These are phyloP conservation scores for Amphipyra tragopoginis DNA, from an alignment of 2,888 invertebrate genomes.

Conservation along the genomic window DNA sequence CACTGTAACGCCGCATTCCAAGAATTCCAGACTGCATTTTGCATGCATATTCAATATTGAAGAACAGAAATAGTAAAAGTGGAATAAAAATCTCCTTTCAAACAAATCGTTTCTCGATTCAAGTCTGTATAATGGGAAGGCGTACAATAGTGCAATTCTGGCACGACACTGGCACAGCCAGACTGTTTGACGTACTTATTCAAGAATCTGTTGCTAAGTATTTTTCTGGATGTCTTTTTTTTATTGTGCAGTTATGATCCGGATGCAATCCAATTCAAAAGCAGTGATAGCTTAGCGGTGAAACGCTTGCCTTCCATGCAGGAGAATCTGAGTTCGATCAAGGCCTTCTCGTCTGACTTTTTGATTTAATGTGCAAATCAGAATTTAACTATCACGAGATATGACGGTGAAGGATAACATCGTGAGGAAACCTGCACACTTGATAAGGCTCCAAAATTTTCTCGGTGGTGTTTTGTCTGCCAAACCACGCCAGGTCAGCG, in stretches of 20 bases:
- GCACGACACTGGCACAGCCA: slow-evolving; percentile 31
- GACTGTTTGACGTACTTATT: slow-evolving; percentile 35
- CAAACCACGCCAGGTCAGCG: too few species aligned
- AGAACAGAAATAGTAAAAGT: slow-evolving; percentile 47
- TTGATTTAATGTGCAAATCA: too few species aligned
- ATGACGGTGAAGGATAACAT: too few species aligned
- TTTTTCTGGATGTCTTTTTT: slow-evolving; percentile 17
- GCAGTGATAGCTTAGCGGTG: too few species aligned
- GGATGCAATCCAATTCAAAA: too few species aligned
- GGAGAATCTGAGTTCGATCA: too few species aligned
- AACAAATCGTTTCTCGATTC: slow-evolving; percentile 60
- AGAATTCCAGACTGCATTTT: slow-evolving; percentile 41
- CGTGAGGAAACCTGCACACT: too few species aligned
- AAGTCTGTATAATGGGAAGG: slow-evolving; percentile 49
- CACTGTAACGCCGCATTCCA: slow-evolving; percentile 36
- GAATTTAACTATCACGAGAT: too few species aligned
- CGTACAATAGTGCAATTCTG: slow-evolving; percentile 55
- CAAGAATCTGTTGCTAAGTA: slow-evolving; percentile 30
- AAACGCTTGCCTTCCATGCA: too few species aligned
- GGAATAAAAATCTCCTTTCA: slow-evolving; percentile 57
- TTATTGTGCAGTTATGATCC: slow-evolving; percentile 8
- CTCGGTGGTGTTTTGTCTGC: too few species aligned
- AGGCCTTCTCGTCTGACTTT: too few species aligned
- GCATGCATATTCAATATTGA: slow-evolving; percentile 56
- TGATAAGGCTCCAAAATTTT: too few species aligned